Evolutionary conservation across 2,888 invertebrate species (phyloP), one percentile per base, ranked within the genome.

Genomic region (Tetropium fuscum): DNA sequence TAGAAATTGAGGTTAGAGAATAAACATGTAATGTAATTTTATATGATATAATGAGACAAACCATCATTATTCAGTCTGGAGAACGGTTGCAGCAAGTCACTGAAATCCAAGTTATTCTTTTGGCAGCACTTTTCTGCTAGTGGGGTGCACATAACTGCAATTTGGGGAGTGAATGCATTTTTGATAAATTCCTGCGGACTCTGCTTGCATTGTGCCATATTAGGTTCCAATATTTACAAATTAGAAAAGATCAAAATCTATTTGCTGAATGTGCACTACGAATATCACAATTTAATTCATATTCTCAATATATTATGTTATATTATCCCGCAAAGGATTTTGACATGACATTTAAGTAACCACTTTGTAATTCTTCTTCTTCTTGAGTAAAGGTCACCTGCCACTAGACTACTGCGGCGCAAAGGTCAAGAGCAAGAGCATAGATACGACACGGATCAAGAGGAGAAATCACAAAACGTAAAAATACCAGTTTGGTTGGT

Each of bases 81-180:
- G 80, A 97, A 98, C 0, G 97, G 97, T 79, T 95, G 95, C 51
- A 97, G 83, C 63, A 98, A 82, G 83, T 97, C 95, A 51, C 92
- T 90, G 78, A 97, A 95, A 25, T 91, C 89, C 62, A 98, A 84
- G 83, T 96, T 95, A 82, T 97, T 97, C 78, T 95, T 95, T 70
- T 90, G 89, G 75, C 96, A 94, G 55, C 92, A 84, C 74, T 88
- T 87, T 74, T 96, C 94, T 7, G 94, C 97, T 79, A 89, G 87
- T 34, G 88, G 84, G 75, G 94, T 95, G 76, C 91, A 90, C 68
- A 96, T 84, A 16, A 94, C 92, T 44, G 95, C 96, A 66, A 97
- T 87, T 80, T 93, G 87, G 0, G 97, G 97, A 40, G 93, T 93
- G 83, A 97, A 97, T 34, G 94, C 90, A 81, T 90, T 91, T 82